Evolutionary conservation across 2,113 vertebrate species (phyloP), one percentile per base, ranked within the genome.

Genomic region (Tetraodon nigroviridis): DNA sequence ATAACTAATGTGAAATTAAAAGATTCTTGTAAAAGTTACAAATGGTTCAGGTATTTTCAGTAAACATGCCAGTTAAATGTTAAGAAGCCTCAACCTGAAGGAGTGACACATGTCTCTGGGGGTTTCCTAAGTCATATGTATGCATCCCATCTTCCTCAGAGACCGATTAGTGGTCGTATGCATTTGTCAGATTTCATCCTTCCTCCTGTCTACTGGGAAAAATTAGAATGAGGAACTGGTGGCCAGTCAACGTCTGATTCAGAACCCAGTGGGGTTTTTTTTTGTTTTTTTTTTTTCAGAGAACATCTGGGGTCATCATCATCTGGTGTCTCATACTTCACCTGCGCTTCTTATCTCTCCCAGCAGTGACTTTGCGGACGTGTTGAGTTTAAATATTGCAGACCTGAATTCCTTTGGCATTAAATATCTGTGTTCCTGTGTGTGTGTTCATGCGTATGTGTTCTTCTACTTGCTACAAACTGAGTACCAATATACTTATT

Each of bases 281-380:
- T n/a, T n/a, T n/a, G n/a, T n/a, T n/a, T n/a, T n/a, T n/a, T n/a
- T n/a, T 63, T 74, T 76, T 66, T 67, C 51, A 52, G 42, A 69
- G 58, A 81, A 74, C 84, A 85, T 87, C 85, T 86, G 83, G 75
- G 67, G 70, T 84, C 80, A 80, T 83, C 78, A 72, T 80, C 73
- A 69, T 44, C 64, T 56, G 61, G 47, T 78, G 75, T 81, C 71
- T 86, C 78, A 82, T 67, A 63, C 56, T 64, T 76, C 64, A 78
- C 79, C 61, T 70, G 61, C 71, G 61, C 61, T 74, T 45, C 62
- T 78, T 75, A 81, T 78, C 69, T 57, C 48, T 62, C 61, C 58
- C 68, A 57, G 67, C 42, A 61, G 48, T 81, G 70, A 82, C 73
- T 78, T 65, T 32, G 73, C 2, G 55, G 56, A 55, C 40, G 67